Percentiles rank a stretch among this genome's conserved stretches.
These are phyloP conservation scores for Patiria pectinifera DNA, from an alignment of 53 echinoderm and acorn worm genomes.

Conservation along the genomic window DNA sequence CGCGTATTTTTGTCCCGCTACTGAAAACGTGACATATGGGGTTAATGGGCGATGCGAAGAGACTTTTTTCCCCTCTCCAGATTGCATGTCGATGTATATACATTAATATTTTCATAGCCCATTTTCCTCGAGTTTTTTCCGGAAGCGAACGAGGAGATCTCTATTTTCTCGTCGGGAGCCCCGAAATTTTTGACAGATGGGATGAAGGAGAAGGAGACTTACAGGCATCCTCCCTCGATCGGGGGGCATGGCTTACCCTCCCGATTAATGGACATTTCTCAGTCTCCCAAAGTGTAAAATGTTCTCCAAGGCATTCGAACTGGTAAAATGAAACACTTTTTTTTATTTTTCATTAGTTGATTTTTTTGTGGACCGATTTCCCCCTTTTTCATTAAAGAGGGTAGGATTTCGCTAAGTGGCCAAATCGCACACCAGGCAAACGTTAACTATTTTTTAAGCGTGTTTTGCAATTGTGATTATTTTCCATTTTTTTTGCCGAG, in stretches of 20 bases:
- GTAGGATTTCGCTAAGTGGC: conserved; percentile 11
- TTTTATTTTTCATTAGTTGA: not conserved
- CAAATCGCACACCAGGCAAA: not conserved
- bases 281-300: conserved; percentile 5
- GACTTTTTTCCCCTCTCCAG: not conserved
- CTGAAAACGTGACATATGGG: conserved; percentile 57
- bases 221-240: not conserved
- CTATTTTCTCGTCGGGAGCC: not conserved
- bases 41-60: conserved; percentile 32
- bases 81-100: conserved; percentile 48
- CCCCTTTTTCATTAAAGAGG: not conserved
- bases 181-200: conserved; percentile 57
- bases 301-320: conserved; percentile 36
- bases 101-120: conserved; percentile 59
- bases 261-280: conserved; percentile 3
- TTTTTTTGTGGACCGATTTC: not conserved
- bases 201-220: not conserved
- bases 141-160: conserved; percentile 36
- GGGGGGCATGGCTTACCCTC: not conserved
- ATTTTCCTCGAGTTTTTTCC: conserved; percentile 38
- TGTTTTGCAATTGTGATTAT: not conserved
- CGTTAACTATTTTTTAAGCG: not conserved
- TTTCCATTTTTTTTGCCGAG: not conserved
- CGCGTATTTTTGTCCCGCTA: not conserved
- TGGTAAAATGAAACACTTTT: conserved; percentile 17